Evolutionary conservation across 2,888 invertebrate genomes (phyloP), one percentile per base, ranked within the genome.

Genomic region (Meghimatium bilineatum): DNA sequence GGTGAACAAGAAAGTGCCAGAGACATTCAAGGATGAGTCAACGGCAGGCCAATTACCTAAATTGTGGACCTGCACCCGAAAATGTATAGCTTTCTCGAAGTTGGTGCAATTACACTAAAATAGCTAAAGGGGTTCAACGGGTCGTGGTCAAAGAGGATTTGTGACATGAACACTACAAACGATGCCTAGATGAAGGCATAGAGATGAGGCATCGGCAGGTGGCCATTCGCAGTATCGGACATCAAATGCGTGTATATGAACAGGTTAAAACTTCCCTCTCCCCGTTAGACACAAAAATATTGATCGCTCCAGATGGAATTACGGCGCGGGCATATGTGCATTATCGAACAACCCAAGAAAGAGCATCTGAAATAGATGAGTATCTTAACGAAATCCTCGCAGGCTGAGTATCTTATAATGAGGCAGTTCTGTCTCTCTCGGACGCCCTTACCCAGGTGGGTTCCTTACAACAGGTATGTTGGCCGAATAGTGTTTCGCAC

Each of bases 1-100:
- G 10, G n/a, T 17, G 8, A 66, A 78, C 66, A 78, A 78, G 44
- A 78, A 78, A 5, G 78, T 78, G n/a, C n/a, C n/a, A n/a, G n/a
- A n/a, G n/a, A n/a, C n/a, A n/a, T 69, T 69, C 36, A 69, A 69
- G 23, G 69, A 69, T 23, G 69, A 69, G 20, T 69, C 17, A 8
- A 12, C 6, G 44, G 44, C 44, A 5, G 12, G 6, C 44, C 44
- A 8, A 44, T 44, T 8, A 12, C 44, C 12, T 5, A 44, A 12
- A 8, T 44, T 44, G 12, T 44, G 12, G 44, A 12, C 12, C 44
- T 44, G 5, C 44, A 12, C 5, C 44, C 44, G 6, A 8, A 44
- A 44, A 44, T 8, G 44, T 12, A 12, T 44, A 12, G 12, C 12
- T 8, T 44, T 44, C 44, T 44, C 12, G 44, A 44, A 12, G 12